phyloP scores from a whole-genome alignment of 2,888 invertebrate genomes.

The Salticus scenicus region DNA sequence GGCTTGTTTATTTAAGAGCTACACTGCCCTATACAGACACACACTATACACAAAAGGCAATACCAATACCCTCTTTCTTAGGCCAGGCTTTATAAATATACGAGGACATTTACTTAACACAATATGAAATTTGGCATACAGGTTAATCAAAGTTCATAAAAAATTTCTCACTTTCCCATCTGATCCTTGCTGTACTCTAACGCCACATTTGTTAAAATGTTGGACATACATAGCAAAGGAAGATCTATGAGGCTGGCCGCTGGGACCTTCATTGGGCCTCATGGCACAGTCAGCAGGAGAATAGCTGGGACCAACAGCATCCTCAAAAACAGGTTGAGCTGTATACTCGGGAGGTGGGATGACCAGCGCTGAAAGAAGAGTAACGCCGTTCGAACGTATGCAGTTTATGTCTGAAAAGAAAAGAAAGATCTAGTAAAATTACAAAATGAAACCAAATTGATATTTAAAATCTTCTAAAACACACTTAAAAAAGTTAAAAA shows the following conservation, averaged over 20 bases:
- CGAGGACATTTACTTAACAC: too few relatives aligned
- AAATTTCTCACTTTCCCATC: constrained; percentile 67
- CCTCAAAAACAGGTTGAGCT: constrained; percentile 69
- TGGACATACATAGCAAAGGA: constrained; percentile 67
- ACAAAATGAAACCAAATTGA: too few relatives aligned
- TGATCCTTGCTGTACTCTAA: constrained; percentile 61
- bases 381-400: constrained; percentile 64
- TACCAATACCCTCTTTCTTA: too few relatives aligned
- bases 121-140: too few relatives aligned
- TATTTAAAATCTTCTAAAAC: too few relatives aligned
- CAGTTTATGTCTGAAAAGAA: constrained; percentile 72
- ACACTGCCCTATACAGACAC: too few relatives aligned
- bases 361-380: constrained; percentile 72
- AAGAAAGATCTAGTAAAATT: too few relatives aligned
- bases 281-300: constrained; percentile 65
- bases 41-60: too few relatives aligned
- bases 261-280: constrained; percentile 25
- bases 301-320: constrained; percentile 41
- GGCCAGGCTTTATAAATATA: too few relatives aligned
- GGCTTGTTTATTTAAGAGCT: too few relatives aligned
- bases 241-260: constrained; percentile 19
- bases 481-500: too few relatives aligned
- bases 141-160: too few relatives aligned
- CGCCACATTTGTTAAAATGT: constrained; percentile 70
- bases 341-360: constrained; percentile 69